Base-by-base conservation (phyloP, 1,140 invertebrate genomes). In the Andricus grossulariae region DNA sequence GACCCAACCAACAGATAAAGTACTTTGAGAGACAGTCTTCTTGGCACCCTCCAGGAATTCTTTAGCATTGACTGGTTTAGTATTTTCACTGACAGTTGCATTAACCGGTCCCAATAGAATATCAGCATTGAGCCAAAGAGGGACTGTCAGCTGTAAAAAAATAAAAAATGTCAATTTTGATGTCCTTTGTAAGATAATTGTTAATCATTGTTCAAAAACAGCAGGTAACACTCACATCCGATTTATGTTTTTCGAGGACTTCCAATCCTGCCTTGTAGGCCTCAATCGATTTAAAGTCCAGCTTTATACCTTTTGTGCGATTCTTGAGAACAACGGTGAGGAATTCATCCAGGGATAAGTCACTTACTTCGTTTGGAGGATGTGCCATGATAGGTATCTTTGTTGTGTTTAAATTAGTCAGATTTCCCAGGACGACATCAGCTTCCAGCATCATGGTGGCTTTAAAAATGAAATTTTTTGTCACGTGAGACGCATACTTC, bases 81-180 rank as follows among this genome's bases (percentile, higher is more conserved):
- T 91, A 3, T 94, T 94, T 66, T 0, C 13, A 0, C 86, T 91
- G 0, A 81, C 86, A 3, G 88, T 91, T 0, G 93, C 92, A 75
- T 95, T 93, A 12, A 95, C 93, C 0, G 97, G 97, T 2, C 97
- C 97, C 19, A 92, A 86, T 0, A 98, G 88, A 71, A 98, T 96
- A 87, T 98, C 97, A 1, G 97, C 97, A 88, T 98, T 98, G 60
- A 98, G 88, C 95, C 96, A 97, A n/a, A 98, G 86, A 0, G 96
- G 97, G 82, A 95, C 94, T 1, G 90, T 92, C 66, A 95, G 88
- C 95, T 97, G 87, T 75, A 45, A 45, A 45, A 32, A 10, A 45
- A 11, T 8, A 45, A 45, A 0, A 45, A 45, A 4, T 10, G 10
- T 45, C 39, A 45, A 45, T 45, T 45, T 45, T 45, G 8, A 45